Base-by-base conservation (phyloP, 2,888 invertebrate species). In the Diarsia brunnea region DNA sequence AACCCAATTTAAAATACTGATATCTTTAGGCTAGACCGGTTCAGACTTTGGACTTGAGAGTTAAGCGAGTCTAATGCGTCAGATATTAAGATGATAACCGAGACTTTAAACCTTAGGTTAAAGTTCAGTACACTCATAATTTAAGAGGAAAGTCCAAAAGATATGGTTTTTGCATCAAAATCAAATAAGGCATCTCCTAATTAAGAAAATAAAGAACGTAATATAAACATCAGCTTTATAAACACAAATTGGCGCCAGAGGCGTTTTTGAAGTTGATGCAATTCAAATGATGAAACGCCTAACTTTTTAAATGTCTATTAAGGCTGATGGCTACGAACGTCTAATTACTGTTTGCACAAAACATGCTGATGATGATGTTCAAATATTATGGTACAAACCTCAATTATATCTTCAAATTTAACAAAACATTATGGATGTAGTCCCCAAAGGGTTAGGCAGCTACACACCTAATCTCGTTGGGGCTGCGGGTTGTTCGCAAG, bases 351-450 rank as follows among this genome's bases (percentile, higher is more conserved):
- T 75, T 75, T 64, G 47, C 31, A 31, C 19, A 60, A 38, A 75
- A 60, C 14, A 47, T 38, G 55, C 45, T 60, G 75, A 49, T 24
- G 38, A 12, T 31, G 4, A 38, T 19, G 49, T 47, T 45, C 27
- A 81, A 78, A 81, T 73, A 81, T 74, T 74, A 49, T 73, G 16
- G 12, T 19, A 31, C 24, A 74, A n/a, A 14, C 43, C 12, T 2
- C 31, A 58, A 31, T 68, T 77, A 47, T 47, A 43, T 43, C 58
- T 53, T 53, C 49, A 68, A 68, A 67, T 2, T 45, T 43, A 31
- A 60, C 24, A 55, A 53, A 55, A 24, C 27, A 27, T 27, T 16
- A 58, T 4, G 0, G 11, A 1, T 11, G 10, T 31, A 4, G 19
- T 19, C 4, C 0, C 4, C 10, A 10, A 31, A 58, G 19, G 27